These are phyloP conservation scores for Zootoca vivipara DNA, from an alignment of 2,113 vertebrate species.

Conservation along the genomic window DNA sequence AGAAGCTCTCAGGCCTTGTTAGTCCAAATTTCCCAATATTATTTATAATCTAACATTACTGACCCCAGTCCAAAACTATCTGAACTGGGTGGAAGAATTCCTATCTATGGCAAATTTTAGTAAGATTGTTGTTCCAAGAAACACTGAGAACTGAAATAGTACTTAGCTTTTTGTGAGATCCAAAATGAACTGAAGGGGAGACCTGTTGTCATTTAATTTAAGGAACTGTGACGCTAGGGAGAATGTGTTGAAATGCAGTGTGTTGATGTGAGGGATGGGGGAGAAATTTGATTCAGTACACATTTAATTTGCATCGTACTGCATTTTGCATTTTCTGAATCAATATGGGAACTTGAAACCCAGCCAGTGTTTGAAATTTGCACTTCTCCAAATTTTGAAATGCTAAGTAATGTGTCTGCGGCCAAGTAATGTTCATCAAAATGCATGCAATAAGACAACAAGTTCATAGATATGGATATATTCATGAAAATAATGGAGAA, in stretches of 20 bases:
- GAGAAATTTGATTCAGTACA: no score
- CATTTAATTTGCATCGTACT: no score
- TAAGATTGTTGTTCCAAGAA: conserved; percentile 4
- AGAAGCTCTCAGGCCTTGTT: conserved; percentile 15
- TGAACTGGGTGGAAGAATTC: conserved; percentile 27
- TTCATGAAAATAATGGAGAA: no score
- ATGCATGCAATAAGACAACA: background rate
- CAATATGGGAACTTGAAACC: no score
- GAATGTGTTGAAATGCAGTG: background rate
- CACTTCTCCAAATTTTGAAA: no score
- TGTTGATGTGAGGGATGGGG: no score
- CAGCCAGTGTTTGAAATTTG: no score
- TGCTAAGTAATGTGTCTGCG: no score
- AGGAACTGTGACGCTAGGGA: no score
- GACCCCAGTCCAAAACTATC: conserved; percentile 53
- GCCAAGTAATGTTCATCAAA: no score
- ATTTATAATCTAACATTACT: conserved; percentile 35
- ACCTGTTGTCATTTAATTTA: background rate
- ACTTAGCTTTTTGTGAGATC: conserved; percentile 23
- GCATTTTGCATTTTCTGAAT: no score
- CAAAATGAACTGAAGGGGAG: background rate
- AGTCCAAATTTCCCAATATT: conserved; percentile 16
- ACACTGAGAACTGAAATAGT: conserved; percentile 25
- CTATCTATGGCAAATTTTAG: conserved; percentile 42
- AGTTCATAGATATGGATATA: no score